A percentile compares a stretch with the other conserved stretches of the same genome.
Conservation (phyloP, 2,888 invertebrate species). For the Opisthograptis luteolata region DNA sequence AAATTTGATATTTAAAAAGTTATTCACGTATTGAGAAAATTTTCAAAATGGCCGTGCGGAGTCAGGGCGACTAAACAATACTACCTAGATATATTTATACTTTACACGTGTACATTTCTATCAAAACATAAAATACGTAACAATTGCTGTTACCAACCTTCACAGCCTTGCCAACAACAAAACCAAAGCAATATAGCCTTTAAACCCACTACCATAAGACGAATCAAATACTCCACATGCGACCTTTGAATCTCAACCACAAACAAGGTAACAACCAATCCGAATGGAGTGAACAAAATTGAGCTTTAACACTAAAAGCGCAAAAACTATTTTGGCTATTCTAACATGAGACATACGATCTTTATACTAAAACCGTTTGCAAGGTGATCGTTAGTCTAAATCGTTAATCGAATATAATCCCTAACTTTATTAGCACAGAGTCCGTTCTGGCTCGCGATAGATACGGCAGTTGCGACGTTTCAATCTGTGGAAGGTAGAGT, state of each 20-base stretch:
- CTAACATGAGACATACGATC: neutral
- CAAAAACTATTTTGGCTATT: neutral
- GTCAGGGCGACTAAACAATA: too few species aligned
- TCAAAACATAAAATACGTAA: neutral
- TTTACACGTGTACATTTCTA: slow-evolving; percentile 7
- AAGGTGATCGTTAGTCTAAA: slow-evolving; percentile 1
- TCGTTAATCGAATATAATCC: neutral
- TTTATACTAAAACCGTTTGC: neutral
- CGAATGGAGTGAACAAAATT: slow-evolving; percentile 37
- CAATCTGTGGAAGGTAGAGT: slow-evolving; percentile 47
- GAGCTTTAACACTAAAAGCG: slow-evolving; percentile 33
- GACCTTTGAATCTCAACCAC: slow-evolving; percentile 34
- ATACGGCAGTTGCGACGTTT: slow-evolving; percentile 3
- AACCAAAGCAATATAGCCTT: slow-evolving; percentile 1
- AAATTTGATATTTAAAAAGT: too few species aligned
- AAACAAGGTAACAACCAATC: slow-evolving; percentile 12
- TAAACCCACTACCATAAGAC: slow-evolving; percentile 5
- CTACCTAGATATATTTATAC: too few species aligned
- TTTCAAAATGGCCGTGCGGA: too few species aligned
- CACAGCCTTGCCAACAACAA: slow-evolving; percentile 4
- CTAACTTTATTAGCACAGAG: neutral
- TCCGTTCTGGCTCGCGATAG: neutral
- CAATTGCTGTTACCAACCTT: slow-evolving; percentile 9
- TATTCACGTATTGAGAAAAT: too few species aligned
- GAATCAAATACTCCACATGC: slow-evolving; percentile 29